phyloP scores from a whole-genome alignment of 1,140 invertebrate genomes.

The Gryllus bimaculatus region DNA sequence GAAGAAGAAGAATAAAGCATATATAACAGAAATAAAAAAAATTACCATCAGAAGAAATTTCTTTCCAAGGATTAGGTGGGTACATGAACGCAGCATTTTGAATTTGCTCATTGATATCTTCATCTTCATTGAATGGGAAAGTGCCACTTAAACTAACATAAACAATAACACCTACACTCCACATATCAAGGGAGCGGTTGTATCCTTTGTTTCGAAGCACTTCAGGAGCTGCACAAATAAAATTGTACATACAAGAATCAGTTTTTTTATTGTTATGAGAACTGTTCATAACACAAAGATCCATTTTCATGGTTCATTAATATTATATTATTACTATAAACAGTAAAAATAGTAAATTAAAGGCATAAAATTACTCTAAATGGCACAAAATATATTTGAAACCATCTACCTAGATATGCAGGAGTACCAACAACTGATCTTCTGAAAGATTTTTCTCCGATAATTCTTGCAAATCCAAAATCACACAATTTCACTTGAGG shows the following conservation, averaged over 20 bases:
- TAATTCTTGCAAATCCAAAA: conserved; percentile 97
- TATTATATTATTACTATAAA: no score
- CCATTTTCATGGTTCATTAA: no score
- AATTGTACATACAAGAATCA: neutral
- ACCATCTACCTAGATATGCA: conserved; percentile 72
- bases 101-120: conserved; percentile 99
- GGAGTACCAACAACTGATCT: conserved; percentile 97
- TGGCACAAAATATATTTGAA: no score
- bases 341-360: no score
- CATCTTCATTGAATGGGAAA: conserved; percentile 99
- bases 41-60: conserved; percentile 90
- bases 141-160: conserved; percentile 95
- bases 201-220: conserved; percentile 97
- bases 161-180: conserved; percentile 97
- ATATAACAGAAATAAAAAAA: neutral
- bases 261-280: no score
- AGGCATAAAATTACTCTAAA: no score
- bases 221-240: conserved; percentile 72
- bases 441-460: conserved; percentile 96
- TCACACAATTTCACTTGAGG: conserved; percentile 98
- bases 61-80: conserved; percentile 95
- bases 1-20: neutral
- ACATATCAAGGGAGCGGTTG: conserved; percentile 98
- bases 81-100: conserved; percentile 99
- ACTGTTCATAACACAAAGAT: no score